Percentiles rank a stretch among this genome's conserved stretches.
Evolutionary conservation across 1,140 invertebrate genomes (phyloP).

Genomic region (Trypoxylus dichotomus): DNA sequence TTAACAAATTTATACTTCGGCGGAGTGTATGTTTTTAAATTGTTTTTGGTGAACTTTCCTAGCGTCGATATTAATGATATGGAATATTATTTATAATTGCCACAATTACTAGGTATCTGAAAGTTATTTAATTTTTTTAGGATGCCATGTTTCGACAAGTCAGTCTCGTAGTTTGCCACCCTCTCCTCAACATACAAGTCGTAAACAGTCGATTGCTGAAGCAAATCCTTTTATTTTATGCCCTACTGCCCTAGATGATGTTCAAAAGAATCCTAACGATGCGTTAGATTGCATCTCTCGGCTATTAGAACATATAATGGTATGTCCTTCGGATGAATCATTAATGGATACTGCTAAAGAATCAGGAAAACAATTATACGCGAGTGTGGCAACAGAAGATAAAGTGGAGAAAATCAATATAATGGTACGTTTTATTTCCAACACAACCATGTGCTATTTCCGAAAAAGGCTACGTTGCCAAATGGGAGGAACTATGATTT

Average conservation of each 20-base stretch:
- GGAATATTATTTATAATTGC: too few relatives aligned
- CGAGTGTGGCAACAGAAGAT: constrained; percentile 61
- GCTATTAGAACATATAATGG: constrained; percentile 57
- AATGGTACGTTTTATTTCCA: constrained; percentile 60
- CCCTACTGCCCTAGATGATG: constrained; percentile 53
- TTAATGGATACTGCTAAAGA: constrained; percentile 79
- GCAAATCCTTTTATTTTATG: constrained; percentile 57
- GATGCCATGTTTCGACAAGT: constrained; percentile 51
- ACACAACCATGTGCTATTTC: too few relatives aligned
- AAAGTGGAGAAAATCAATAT: constrained; percentile 68
- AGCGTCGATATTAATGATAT: too few relatives aligned
- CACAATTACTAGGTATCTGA: too few relatives aligned
- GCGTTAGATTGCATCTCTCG: constrained; percentile 48
- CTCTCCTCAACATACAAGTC: constrained; percentile 70
- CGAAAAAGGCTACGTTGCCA: too few relatives aligned
- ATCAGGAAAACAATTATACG: constrained; percentile 74
- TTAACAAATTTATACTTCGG: too few relatives aligned
- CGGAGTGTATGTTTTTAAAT: too few relatives aligned
- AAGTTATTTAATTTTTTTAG: constrained; percentile 30
- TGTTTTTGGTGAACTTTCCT: too few relatives aligned
- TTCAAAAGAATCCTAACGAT: constrained; percentile 48
- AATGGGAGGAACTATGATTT: too few relatives aligned
- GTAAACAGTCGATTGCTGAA: constrained; percentile 57
- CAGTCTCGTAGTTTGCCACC: constrained; percentile 74
- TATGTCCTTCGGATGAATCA: constrained; percentile 67